These are phyloP conservation scores for Cancer borealis DNA, from an alignment of 2,888 invertebrate species.

Conservation along the genomic window DNA sequence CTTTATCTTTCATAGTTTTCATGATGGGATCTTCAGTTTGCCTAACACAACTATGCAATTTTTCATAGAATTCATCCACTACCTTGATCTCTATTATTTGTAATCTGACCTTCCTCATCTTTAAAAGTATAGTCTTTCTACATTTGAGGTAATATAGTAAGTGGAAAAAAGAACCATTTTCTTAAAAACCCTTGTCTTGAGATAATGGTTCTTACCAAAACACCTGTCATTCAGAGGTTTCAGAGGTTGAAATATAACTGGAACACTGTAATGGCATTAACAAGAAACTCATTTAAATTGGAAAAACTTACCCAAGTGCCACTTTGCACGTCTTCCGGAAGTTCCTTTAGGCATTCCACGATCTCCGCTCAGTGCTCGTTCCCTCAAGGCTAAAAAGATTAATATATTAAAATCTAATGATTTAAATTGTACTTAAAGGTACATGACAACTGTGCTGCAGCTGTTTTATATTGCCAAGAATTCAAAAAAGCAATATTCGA, in stretches of 20 bases:
- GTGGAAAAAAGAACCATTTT: too few relatives aligned
- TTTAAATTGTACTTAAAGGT: background rate
- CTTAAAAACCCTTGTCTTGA: background rate
- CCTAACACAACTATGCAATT: too few relatives aligned
- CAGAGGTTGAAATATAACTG: background rate
- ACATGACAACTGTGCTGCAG: background rate
- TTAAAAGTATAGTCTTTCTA: too few relatives aligned
- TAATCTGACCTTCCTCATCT: too few relatives aligned
- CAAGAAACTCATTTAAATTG: background rate
- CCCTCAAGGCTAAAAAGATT: conserved; percentile 80
- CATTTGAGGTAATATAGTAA: too few relatives aligned
- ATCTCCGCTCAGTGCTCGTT: conserved; percentile 80
- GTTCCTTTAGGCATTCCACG: conserved; percentile 82
- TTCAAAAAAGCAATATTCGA: background rate
- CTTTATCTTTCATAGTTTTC: too few relatives aligned
- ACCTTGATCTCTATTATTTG: too few relatives aligned
- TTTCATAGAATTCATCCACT: too few relatives aligned
- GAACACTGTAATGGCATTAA: background rate
- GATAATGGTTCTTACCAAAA: background rate
- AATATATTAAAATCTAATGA: background rate
- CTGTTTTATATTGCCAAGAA: background rate
- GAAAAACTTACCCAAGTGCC: conserved; percentile 87
- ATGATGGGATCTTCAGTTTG: too few relatives aligned
- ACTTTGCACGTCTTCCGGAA: conserved; percentile 96
- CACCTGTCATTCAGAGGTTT: too few relatives aligned